A percentile compares a stretch with the other conserved stretches of the same genome.
phyloP scores from a whole-genome alignment of 2,888 invertebrate genomes.

The Agonum fuliginosum region DNA sequence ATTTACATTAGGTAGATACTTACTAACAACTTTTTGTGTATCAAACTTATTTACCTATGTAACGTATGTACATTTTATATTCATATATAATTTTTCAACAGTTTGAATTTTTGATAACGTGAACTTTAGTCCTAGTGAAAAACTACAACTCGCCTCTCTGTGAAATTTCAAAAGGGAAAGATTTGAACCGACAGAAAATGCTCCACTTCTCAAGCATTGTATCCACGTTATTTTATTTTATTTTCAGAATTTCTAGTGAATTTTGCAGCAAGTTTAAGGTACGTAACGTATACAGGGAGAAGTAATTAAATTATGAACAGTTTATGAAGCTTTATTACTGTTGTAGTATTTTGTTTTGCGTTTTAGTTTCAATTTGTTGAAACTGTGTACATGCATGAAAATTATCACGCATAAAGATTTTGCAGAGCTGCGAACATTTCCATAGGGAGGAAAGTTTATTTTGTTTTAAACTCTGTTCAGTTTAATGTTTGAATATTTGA shows the following conservation, averaged over 20 bases:
- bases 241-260: background rate
- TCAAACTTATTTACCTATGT: too few relatives aligned
- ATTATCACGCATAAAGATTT: constrained; percentile 19
- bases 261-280: background rate
- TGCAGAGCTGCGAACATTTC: background rate
- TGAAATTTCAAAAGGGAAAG: too few relatives aligned
- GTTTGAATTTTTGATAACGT: too few relatives aligned
- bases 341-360: constrained; percentile 14
- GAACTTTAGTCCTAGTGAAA: too few relatives aligned
- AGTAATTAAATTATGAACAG: constrained; percentile 37
- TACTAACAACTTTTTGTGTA: too few relatives aligned
- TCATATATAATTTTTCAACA: too few relatives aligned
- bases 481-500: too few relatives aligned
- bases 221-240: background rate
- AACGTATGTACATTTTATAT: too few relatives aligned
- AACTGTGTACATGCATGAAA: constrained; percentile 18
- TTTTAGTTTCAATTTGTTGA: constrained; percentile 32
- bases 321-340: constrained; percentile 16
- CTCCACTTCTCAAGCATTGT: background rate
- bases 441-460: background rate
- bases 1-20: too few relatives aligned
- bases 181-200: background rate
- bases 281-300: background rate
- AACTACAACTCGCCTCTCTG: too few relatives aligned
- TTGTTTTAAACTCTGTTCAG: background rate